Conservation (phyloP, 2,888 invertebrate genomes). For the Platycheirus rosarum region DNA sequence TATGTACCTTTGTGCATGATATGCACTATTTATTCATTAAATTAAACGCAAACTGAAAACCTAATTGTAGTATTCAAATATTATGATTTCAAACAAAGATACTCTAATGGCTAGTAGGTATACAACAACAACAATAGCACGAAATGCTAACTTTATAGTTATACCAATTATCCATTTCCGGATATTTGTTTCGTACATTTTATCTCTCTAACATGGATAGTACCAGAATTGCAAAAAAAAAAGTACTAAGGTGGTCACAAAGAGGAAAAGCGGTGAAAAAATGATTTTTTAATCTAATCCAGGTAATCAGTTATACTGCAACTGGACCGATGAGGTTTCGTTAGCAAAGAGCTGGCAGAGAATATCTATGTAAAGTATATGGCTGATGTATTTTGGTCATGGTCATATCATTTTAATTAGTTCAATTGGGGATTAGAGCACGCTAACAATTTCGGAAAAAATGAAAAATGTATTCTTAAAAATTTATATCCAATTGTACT, state of each 20-base stretch:
- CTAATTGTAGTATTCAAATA: slow-evolving; percentile 48
- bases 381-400: slow-evolving; percentile 17
- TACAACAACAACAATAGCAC: background rate
- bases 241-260: slow-evolving; percentile 1
- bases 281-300: slow-evolving; percentile 39
- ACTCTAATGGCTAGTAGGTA: background rate
- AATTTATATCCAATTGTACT: too few relatives aligned
- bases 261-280: slow-evolving; percentile 15
- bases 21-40: slow-evolving; percentile 10
- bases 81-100: slow-evolving; percentile 25
- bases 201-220: slow-evolving; percentile 36
- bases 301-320: slow-evolving; percentile 23
- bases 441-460: too few relatives aligned
- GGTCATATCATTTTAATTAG: slow-evolving; percentile 44
- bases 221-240: slow-evolving; percentile 9
- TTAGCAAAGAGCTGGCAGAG: background rate
- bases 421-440: background rate
- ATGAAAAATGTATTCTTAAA: too few relatives aligned
- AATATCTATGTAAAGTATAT: background rate
- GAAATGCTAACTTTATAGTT: background rate
- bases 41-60: slow-evolving; percentile 50
- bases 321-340: slow-evolving; percentile 1
- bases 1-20: too few relatives aligned
- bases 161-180: slow-evolving; percentile 31
- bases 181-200: slow-evolving; percentile 42